Conservation (phyloP, 2,888 invertebrate species). For the Scrobipalpa costella region DNA sequence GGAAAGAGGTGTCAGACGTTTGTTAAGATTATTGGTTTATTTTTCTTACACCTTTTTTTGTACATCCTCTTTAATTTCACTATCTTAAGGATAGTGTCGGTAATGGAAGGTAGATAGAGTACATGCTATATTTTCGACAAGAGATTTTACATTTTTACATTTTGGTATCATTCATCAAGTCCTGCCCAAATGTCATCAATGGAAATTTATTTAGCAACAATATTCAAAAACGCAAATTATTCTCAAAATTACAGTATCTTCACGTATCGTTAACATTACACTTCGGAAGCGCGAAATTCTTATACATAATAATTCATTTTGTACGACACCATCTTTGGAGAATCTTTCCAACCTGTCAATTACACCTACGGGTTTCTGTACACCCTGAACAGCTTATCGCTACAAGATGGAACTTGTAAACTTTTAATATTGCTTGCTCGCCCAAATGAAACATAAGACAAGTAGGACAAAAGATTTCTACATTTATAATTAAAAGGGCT, state of each 20-base stretch:
- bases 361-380: slow-evolving; percentile 48
- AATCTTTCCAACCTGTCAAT: slow-evolving; percentile 62
- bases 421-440: slow-evolving; percentile 25
- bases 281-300: slow-evolving; percentile 52
- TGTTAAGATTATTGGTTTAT: slow-evolving; percentile 9
- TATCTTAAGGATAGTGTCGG: background rate
- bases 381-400: slow-evolving; percentile 40
- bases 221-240: slow-evolving; percentile 21
- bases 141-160: too few species aligned
- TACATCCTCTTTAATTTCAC: background rate
- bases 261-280: slow-evolving; percentile 41
- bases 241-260: slow-evolving; percentile 16
- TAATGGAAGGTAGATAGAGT: background rate
- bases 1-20: slow-evolving; percentile 28
- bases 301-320: slow-evolving; percentile 56
- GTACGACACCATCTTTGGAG: slow-evolving; percentile 47
- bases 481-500: background rate
- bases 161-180: background rate
- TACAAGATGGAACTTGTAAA: slow-evolving; percentile 38
- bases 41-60: slow-evolving; percentile 12
- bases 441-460: background rate
- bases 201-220: slow-evolving; percentile 9
- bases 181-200: background rate
- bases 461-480: background rate
- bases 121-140: too few species aligned